Base-by-base conservation (phyloP, 2,113 vertebrate genomes). In the Scophthalmus maximus region DNA sequence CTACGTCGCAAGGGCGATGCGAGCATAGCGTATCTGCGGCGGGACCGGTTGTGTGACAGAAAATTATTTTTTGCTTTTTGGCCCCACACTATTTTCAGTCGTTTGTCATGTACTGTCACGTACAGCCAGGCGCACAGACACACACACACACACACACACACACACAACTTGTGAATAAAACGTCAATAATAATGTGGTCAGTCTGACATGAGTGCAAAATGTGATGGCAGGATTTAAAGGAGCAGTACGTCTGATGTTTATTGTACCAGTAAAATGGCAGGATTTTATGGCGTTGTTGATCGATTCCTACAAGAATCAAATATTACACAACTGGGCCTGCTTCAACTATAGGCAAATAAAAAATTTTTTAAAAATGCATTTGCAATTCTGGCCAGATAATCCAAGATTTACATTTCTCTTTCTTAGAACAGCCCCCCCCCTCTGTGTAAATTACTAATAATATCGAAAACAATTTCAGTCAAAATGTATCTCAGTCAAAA, bases 401-500 rank as follows among this genome's bases (percentile, higher is more conserved):
- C 14, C 6, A 44, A n/a, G 1, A 64, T 36, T 44, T 10, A 15
- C 26, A 60, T 73, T 42, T 46, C 4, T 1, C 0, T 36, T 23
- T 23, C 10, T 36, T 29, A 6, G 17, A 4, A 18, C 23, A 26
- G 8, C 26, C 23, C 26, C 26, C 26, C n/a, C 27, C 56, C 47
- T 62, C 71, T 52, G 20, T 52, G 50, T 7, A 36, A 29, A 25
- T 22, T 38, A 12, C 55, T 61, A 46, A 68, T 62, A 34, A 68
- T 30, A 78, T 47, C 25, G 9, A 29, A 62, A 32, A 36, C 29
- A 23, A 42, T 50, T 64, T 30, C n/a, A 51, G 42, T 76, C 67
- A 53, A 29, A 76, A 49, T 17, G 8, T 5, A 68, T 59, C 34
- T 44, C 4, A 74, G 84, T 72, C 3, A 73, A 73, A 46, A 12